Percentiles rank a stretch among this genome's conserved stretches.
These are phyloP conservation scores for Timema cristinae DNA, from an alignment of 2,888 invertebrate species.

Conservation along the genomic window DNA sequence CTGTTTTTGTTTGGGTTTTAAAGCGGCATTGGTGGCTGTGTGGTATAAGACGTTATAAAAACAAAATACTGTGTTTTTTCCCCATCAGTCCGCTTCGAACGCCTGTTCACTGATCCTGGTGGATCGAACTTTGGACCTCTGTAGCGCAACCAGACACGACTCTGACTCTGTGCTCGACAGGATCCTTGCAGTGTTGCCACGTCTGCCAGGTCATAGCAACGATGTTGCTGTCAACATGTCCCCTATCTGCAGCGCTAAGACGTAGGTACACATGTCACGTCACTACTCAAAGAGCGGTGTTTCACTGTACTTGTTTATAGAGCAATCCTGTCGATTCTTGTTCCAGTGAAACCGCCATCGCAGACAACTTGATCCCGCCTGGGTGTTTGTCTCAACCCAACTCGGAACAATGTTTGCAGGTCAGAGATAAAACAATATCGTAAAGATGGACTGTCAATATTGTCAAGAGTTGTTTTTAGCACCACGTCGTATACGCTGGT, in stretches of 20 bases:
- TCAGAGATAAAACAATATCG: not conserved
- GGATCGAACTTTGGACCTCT: conserved; percentile 63
- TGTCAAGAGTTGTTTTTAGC: too few species aligned
- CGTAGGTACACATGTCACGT: conserved; percentile 39
- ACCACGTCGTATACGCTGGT: too few species aligned
- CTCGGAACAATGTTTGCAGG: conserved; percentile 35
- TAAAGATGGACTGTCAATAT: too few species aligned
- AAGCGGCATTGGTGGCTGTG: not conserved
- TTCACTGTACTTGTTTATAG: too few species aligned
- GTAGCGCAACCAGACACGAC: conserved; percentile 56
- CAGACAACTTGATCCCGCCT: conserved; percentile 36
- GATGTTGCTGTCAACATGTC: conserved; percentile 64
- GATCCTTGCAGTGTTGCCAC: conserved; percentile 56
- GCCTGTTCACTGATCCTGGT: conserved; percentile 55
- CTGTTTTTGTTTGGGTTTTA: too few species aligned
- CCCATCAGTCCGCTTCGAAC: conserved; percentile 47
- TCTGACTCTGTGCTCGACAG: conserved; percentile 60
- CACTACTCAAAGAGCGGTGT: too few species aligned
- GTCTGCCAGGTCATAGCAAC: conserved; percentile 58
- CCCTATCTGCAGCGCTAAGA: conserved; percentile 52
- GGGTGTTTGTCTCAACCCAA: conserved; percentile 47
- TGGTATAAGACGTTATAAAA: not conserved
- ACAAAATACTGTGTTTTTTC: conserved; percentile 10
- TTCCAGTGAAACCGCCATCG: too few species aligned
- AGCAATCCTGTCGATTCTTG: too few species aligned